A percentile compares a stretch with the other conserved stretches of the same genome.
phyloP scores from a whole-genome alignment of 2,113 vertebrate genomes.

The Apteryx owenii region DNA sequence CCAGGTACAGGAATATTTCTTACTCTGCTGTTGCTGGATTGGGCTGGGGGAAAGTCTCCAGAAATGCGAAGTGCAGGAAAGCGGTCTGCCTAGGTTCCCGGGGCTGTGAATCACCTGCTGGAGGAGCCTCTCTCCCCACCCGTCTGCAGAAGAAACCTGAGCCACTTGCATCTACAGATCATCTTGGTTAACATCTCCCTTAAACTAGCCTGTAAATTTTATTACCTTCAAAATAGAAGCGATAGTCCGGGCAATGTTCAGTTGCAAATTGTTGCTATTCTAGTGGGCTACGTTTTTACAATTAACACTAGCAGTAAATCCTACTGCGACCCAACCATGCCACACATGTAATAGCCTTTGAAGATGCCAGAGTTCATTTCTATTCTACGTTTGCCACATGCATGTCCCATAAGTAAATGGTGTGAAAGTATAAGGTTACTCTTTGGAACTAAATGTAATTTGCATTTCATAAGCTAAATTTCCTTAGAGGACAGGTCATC shows the following conservation, averaged over 20 bases:
- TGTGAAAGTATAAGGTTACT: neutral
- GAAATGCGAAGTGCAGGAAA: neutral
- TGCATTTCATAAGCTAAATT: neutral
- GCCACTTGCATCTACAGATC: neutral
- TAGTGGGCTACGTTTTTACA: neutral
- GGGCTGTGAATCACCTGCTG: neutral
- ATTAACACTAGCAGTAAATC: neutral
- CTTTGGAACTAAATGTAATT: neutral
- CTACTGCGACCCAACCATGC: neutral
- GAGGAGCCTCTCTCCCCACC: rapidly evolving
- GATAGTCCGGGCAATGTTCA: rapidly evolving
- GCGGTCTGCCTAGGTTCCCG: neutral
- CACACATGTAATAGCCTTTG: neutral
- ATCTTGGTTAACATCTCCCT: neutral
- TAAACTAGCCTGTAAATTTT: neutral
- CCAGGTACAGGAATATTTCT: neutral
- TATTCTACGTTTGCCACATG: neutral
- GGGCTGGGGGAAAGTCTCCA: neutral
- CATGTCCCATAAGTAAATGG: neutral
- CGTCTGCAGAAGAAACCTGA: neutral
- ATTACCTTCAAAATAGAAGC: neutral
- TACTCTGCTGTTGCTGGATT: neutral
- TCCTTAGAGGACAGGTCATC: neutral
- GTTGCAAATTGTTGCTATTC: neutral
- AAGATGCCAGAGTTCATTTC: neutral